phyloP scores from a whole-genome alignment of 1,140 invertebrate genomes.

The Papilio glaucus region DNA sequence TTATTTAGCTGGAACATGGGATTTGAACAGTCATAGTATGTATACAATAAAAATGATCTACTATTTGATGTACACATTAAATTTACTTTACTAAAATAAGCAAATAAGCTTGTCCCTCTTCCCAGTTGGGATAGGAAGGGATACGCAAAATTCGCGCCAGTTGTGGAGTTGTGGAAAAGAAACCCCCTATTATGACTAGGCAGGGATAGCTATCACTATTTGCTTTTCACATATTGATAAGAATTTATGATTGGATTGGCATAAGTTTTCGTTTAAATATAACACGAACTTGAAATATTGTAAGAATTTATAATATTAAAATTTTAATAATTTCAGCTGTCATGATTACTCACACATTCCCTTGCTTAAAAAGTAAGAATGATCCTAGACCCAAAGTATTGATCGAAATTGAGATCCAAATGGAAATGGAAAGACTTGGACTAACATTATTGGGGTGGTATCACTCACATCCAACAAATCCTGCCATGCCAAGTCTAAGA shows the following conservation, averaged over 20 bases:
- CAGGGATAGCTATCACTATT: too few relatives aligned
- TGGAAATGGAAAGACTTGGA: slow-evolving; percentile 91
- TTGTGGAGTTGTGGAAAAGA: too few relatives aligned
- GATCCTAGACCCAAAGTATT: slow-evolving; percentile 89
- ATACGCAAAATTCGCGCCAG: too few relatives aligned
- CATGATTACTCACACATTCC: slow-evolving; percentile 94
- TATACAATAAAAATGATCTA: slow-evolving; percentile 50
- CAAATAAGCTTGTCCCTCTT: too few relatives aligned
- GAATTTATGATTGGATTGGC: too few relatives aligned
- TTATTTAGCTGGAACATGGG: slow-evolving; percentile 97
- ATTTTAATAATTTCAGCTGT: slow-evolving; percentile 85
- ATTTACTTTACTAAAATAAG: too few relatives aligned
- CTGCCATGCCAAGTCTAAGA: slow-evolving; percentile 93
- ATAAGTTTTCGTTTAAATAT: too few relatives aligned
- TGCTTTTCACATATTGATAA: too few relatives aligned
- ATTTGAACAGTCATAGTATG: slow-evolving; percentile 96
- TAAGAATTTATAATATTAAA: background rate
- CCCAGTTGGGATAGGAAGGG: too few relatives aligned
- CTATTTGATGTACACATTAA: too few relatives aligned
- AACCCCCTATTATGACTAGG: too few relatives aligned
- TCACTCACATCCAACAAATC: slow-evolving; percentile 96
- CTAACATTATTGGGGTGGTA: slow-evolving; percentile 96
- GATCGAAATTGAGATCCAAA: slow-evolving; percentile 92
- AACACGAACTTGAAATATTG: background rate
- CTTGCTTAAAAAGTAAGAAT: slow-evolving; percentile 91